Conservation (phyloP, 2,113 vertebrate species). For the Leptosomus discolor region DNA sequence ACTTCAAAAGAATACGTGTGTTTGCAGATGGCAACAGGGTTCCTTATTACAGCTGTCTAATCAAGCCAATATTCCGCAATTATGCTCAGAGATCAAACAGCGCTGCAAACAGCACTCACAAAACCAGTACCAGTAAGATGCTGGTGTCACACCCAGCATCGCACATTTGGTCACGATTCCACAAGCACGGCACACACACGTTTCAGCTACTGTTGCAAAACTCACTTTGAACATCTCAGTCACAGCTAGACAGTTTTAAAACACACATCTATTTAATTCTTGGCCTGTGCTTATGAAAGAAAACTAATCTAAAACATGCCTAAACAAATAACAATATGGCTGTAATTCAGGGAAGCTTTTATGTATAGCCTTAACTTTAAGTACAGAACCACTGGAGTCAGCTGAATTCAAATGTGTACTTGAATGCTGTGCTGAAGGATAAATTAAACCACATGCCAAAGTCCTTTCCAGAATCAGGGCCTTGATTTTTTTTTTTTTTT, state of each 20-base stretch:
- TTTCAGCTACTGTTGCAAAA: neutral
- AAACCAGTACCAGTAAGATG: neutral
- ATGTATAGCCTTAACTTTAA: neutral
- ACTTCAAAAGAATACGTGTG: constrained; percentile 31
- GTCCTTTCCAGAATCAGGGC: neutral
- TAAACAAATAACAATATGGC: neutral
- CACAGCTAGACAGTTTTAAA: neutral
- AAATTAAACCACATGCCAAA: neutral
- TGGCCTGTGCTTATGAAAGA: neutral
- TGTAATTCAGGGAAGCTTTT: neutral
- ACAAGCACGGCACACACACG: fast-evolving
- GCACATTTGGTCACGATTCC: fast-evolving
- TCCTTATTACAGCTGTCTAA: constrained; percentile 57
- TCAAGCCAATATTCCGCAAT: neutral
- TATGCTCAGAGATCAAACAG: neutral
- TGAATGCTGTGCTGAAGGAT: neutral
- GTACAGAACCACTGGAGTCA: neutral
- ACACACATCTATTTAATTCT: neutral
- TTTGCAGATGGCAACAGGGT: constrained; percentile 39
- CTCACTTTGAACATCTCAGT: fast-evolving
- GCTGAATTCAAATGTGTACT: neutral
- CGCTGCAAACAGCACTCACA: neutral
- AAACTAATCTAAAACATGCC: neutral
- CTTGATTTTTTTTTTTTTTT: neutral
- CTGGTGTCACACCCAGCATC: neutral